Evolutionary conservation across 1,140 invertebrate species (phyloP).

Genomic region (Portunus trituberculatus): DNA sequence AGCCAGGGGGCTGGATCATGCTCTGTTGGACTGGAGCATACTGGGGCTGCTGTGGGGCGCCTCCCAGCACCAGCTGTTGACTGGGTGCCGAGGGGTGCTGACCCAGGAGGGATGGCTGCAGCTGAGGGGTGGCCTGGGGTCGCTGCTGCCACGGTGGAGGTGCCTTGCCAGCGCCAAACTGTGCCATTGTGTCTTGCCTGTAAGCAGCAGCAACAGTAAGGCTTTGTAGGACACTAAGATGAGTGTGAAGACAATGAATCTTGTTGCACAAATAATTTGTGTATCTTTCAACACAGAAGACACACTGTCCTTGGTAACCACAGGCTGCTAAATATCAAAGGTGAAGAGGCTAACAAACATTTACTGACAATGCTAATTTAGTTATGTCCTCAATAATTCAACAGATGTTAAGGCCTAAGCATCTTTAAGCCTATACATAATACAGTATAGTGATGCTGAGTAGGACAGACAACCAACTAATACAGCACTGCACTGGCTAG

Average conservation of each 20-base stretch:
- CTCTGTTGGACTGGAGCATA: slow-evolving; percentile 77
- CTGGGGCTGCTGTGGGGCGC: slow-evolving; percentile 71
- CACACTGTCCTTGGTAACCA: neutral
- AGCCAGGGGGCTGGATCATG: slow-evolving; percentile 76
- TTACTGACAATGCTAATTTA: neutral
- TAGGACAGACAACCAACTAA: no score
- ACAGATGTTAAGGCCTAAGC: no score
- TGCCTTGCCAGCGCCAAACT: slow-evolving; percentile 74
- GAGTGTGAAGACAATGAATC: neutral
- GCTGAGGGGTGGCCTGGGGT: slow-evolving; percentile 71
- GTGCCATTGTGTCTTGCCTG: slow-evolving; percentile 67
- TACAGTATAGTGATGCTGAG: no score
- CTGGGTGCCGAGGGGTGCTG: slow-evolving; percentile 74
- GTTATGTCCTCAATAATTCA: neutral
- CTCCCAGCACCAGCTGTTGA: slow-evolving; percentile 72
- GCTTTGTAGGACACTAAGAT: neutral
- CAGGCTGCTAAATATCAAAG: neutral
- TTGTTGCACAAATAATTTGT: no score
- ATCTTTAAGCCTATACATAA: no score
- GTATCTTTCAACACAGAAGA: neutral
- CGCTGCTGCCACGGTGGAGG: slow-evolving; percentile 77
- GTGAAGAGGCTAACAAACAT: no score
- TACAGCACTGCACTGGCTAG: no score
- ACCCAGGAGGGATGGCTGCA: slow-evolving; percentile 75
- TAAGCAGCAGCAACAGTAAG: neutral